phyloP scores from a whole-genome alignment of 1,140 invertebrate genomes.

The Zaprionus lachaisei region DNA sequence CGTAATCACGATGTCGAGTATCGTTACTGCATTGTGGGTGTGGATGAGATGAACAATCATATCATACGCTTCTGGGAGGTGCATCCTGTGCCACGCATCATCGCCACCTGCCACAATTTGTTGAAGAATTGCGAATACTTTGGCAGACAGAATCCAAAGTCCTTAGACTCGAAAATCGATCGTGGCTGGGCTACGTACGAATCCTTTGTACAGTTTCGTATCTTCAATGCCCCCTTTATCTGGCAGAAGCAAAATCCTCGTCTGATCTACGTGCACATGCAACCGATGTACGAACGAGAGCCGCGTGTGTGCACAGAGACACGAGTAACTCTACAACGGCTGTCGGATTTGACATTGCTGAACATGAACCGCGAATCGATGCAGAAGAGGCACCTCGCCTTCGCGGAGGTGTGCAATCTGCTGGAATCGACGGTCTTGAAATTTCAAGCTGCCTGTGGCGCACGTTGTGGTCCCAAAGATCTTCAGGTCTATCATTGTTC shows the following conservation, averaged over 20 bases:
- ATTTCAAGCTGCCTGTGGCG: constrained; percentile 54
- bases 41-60: constrained; percentile 85
- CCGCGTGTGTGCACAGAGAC: neutral
- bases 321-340: neutral
- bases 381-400: constrained; percentile 73
- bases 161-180: constrained; percentile 86
- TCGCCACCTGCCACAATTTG: constrained; percentile 72
- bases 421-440: constrained; percentile 19
- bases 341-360: neutral
- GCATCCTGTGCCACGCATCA: constrained; percentile 88
- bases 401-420: constrained; percentile 54
- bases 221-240: constrained; percentile 91
- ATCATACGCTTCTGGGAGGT: constrained; percentile 94
- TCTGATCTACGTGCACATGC: constrained; percentile 89
- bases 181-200: constrained; percentile 95
- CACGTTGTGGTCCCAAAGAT: constrained; percentile 52
- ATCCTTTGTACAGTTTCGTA: constrained; percentile 93
- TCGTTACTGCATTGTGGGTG: constrained; percentile 90
- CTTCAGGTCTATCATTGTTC: constrained; percentile 61
- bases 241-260: constrained; percentile 88
- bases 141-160: constrained; percentile 86
- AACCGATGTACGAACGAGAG: constrained; percentile 86
- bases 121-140: constrained; percentile 86
- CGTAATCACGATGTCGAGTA: constrained; percentile 89
- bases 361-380: constrained; percentile 82